Conservation (phyloP, 1,140 invertebrate species). For the Drosophila ogumai region DNA sequence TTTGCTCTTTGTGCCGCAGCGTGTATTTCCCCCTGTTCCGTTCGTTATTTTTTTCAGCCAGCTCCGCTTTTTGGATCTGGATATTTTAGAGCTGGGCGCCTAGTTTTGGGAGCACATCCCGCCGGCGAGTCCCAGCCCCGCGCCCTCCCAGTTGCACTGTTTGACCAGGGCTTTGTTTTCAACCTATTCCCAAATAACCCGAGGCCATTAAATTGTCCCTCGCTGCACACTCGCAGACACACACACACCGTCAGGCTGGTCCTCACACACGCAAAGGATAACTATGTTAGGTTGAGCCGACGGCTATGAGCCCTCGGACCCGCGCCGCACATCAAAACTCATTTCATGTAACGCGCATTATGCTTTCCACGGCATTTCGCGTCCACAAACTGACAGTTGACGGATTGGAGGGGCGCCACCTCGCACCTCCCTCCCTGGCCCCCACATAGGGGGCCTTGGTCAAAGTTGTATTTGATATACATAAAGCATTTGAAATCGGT, state of each 20-base stretch:
- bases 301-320: constrained; percentile 52
- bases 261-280: constrained; percentile 36
- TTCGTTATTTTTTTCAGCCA: constrained; percentile 23
- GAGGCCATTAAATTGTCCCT: constrained; percentile 59
- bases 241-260: background rate
- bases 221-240: constrained; percentile 23
- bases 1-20: constrained; percentile 61
- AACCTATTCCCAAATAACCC: constrained; percentile 60
- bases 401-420: constrained; percentile 47
- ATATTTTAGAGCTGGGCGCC: constrained; percentile 41
- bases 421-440: background rate
- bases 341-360: constrained; percentile 80
- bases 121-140: constrained; percentile 1
- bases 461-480: constrained; percentile 60
- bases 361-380: constrained; percentile 77
- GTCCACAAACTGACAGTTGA: constrained; percentile 71
- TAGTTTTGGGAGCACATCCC: constrained; percentile 23
- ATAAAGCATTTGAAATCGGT: constrained; percentile 39
- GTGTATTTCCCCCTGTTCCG: constrained; percentile 29
- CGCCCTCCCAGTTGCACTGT: constrained; percentile 26
- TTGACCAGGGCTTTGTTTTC: constrained; percentile 60
- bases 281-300: constrained; percentile 43
- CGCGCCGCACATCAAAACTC: constrained; percentile 71
- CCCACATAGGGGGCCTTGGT: constrained; percentile 30
- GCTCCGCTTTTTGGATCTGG: constrained; percentile 24